phyloP scores from a whole-genome alignment of 37 sponge, comb jelly and placozoan genomes.

The Tethya wilhelma region DNA sequence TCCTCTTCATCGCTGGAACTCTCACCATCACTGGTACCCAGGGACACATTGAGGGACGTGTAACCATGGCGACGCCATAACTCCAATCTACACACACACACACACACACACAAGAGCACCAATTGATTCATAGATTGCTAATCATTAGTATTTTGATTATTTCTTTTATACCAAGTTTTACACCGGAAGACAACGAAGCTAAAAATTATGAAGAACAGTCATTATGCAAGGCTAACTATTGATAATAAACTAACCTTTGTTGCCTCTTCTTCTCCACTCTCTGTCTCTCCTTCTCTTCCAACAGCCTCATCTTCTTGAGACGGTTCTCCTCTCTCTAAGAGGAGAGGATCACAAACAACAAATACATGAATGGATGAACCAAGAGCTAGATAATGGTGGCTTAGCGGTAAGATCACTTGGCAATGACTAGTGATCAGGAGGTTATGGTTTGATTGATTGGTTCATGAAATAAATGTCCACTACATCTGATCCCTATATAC shows the following conservation, averaged over 20 bases:
- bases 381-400: too few species aligned
- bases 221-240: too few species aligned
- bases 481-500: neutral
- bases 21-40: constrained; percentile 33
- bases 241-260: constrained; percentile 50
- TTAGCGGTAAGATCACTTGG: neutral
- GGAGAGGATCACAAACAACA: constrained; percentile 2
- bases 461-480: neutral
- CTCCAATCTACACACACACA: constrained; percentile 54
- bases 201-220: too few species aligned
- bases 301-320: constrained; percentile 56
- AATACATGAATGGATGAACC: neutral
- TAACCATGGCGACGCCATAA: constrained; percentile 70
- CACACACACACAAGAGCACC: too few species aligned
- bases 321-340: constrained; percentile 61
- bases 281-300: constrained; percentile 72
- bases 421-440: neutral
- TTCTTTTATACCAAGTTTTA: too few species aligned
- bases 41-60: constrained; percentile 47
- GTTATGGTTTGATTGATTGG: neutral
- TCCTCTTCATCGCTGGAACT: constrained; percentile 30
- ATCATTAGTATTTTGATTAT: too few species aligned
- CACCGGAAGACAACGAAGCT: too few species aligned
- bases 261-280: constrained; percentile 56
- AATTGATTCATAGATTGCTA: too few species aligned